Conservation (phyloP, 2,113 vertebrate genomes). For the Dasyprocta punctata region DNA sequence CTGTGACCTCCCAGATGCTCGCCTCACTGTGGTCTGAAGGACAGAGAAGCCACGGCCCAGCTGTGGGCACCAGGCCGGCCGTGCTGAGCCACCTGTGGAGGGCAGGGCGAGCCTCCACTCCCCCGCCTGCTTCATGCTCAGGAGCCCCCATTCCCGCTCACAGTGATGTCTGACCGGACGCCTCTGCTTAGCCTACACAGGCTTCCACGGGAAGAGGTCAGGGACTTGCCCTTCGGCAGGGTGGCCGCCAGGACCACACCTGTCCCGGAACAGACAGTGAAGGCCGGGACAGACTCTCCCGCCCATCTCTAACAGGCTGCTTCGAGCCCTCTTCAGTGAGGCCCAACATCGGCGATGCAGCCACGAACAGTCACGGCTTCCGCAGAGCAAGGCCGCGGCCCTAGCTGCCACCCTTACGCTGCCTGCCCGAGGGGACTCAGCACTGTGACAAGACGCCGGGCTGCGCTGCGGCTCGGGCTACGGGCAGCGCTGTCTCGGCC, state of each 20-base stretch:
- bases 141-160: background rate
- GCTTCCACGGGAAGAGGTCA: background rate
- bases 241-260: rapidly evolving
- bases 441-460: background rate
- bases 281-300: too few relatives aligned
- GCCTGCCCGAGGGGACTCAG: background rate
- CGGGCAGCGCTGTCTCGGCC: background rate
- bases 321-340: background rate
- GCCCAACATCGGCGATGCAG: background rate
- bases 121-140: background rate
- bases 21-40: background rate
- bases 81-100: background rate
- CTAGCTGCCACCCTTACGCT: background rate
- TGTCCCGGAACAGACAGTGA: rapidly evolving
- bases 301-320: background rate
- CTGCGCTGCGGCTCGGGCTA: background rate
- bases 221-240: background rate
- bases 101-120: background rate
- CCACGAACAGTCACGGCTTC: background rate
- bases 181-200: background rate
- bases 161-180: background rate
- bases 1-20: background rate
- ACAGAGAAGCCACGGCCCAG: background rate
- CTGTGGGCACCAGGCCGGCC: background rate
- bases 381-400: background rate